A percentile compares a stretch with the other conserved stretches of the same genome.
Conservation (phyloP, 2,888 invertebrate species). For the Tachina lurida region DNA sequence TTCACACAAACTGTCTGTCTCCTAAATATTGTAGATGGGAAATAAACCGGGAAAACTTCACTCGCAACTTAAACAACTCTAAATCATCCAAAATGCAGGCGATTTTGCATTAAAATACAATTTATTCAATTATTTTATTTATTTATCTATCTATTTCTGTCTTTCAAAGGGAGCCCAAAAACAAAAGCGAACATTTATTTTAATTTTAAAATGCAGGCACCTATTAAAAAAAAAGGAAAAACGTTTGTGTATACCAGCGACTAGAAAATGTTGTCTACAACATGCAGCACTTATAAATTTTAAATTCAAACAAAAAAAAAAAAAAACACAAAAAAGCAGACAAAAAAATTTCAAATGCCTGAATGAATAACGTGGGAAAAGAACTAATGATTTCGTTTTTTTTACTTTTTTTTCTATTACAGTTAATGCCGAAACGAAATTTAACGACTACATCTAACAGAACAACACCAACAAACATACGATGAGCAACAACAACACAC, state of each 20-base stretch:
- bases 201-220: slow-evolving; percentile 47
- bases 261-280: slow-evolving; percentile 5
- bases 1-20: slow-evolving; percentile 37
- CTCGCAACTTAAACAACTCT: slow-evolving; percentile 39
- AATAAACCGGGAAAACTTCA: slow-evolving; percentile 45
- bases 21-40: slow-evolving; percentile 26
- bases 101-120: slow-evolving; percentile 55
- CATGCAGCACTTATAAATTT: slow-evolving; percentile 9
- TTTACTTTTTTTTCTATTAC: slow-evolving; percentile 45
- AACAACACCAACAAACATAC: slow-evolving; percentile 57
- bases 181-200: slow-evolving; percentile 25
- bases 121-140: slow-evolving; percentile 52
- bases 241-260: neutral
- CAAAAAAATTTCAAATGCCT: slow-evolving; percentile 12
- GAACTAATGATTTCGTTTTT: slow-evolving; percentile 15
- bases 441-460: slow-evolving; percentile 69
- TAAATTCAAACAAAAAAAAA: slow-evolving; percentile 32
- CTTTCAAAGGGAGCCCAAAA: slow-evolving; percentile 28
- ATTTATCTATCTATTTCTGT: no score
- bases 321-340: neutral
- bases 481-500: slow-evolving; percentile 61
- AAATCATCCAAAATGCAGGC: slow-evolving; percentile 55
- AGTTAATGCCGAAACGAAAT: slow-evolving; percentile 75
- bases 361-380: slow-evolving; percentile 51
- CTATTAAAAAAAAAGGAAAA: slow-evolving; percentile 27